Percentiles rank a stretch among this genome's conserved stretches.
These are phyloP conservation scores for Perca schrenkii DNA, from an alignment of 2,113 vertebrate genomes.

Conservation along the genomic window DNA sequence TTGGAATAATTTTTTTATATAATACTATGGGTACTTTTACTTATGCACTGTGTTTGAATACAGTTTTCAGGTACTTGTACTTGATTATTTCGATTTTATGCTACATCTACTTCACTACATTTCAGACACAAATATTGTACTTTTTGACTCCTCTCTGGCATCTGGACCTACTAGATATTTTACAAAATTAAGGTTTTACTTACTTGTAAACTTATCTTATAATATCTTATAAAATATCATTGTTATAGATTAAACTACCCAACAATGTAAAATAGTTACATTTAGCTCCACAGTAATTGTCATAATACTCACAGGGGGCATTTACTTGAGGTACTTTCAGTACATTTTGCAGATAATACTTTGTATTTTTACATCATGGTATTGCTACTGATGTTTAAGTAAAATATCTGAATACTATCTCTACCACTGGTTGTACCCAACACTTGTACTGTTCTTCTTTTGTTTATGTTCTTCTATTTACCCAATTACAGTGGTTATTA, in stretches of 20 bases:
- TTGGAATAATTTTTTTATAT: neutral
- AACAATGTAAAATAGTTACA: neutral
- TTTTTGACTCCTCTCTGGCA: neutral
- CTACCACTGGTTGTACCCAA: neutral
- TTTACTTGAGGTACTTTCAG: neutral
- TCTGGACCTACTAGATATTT: neutral
- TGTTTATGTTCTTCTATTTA: neutral
- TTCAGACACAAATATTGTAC: neutral
- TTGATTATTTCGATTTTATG: neutral
- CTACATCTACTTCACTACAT: neutral
- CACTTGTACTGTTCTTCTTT: neutral
- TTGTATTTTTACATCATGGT: neutral
- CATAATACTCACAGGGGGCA: neutral
- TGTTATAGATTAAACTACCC: neutral
- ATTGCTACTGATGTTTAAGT: neutral
- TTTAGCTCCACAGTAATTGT: neutral
- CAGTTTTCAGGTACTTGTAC: neutral
- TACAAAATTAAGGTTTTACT: constrained; percentile 4
- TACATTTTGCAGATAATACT: neutral
- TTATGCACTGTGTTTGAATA: neutral
- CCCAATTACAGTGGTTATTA: neutral
- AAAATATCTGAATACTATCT: neutral
- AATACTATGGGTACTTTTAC: neutral
- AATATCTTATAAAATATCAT: no score
- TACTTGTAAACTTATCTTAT: neutral